Evolutionary conservation across 1,140 invertebrate species (phyloP), one percentile per base, ranked within the genome.

Genomic region (Arctopsyche grandis): DNA sequence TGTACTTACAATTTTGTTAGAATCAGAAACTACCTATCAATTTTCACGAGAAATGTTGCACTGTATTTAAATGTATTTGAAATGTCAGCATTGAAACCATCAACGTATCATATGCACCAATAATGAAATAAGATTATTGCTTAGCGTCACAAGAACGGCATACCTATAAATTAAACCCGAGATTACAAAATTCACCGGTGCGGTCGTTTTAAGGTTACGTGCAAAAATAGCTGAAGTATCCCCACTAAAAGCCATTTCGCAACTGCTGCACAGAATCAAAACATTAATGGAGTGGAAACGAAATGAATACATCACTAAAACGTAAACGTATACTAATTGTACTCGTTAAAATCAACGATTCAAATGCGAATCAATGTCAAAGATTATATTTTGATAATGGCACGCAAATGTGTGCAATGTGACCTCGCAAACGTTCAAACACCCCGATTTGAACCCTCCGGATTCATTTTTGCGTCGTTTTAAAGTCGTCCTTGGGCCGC

Each of bases 251-350:
- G 24, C 63, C 12, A 71, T 44, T n/a, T 44, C 29, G 69, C 69
- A 71, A 48, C 43, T 46, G 69, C 43, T 21, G 24, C 38, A 24
- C 71, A 22, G 52, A 74, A 74, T 74, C 71, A 74, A 52, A 56
- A 74, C 26, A 46, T 58, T 73, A 73, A 73, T 73, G 69, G 29
- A 52, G 21, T 44, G 22, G 29, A 48, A 73, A 73, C 29, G 69
- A 38, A 73, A 38, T 73, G 46, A 60, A 60, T 38, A 38, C 29
- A 38, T 38, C 56, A 19, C 16, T 21, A 9, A 19, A 19, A 19
- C 56, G 56, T 60, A 60, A 60, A 60, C 16, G n/a, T 60, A 1
- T 60, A 21, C 29, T 38, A 38, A 38, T 38, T 7, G 29, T 7
- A 38, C 29, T 38, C 29, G 14, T 9, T 21, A 60, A 60, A 60